phyloP scores from a whole-genome alignment of 2,113 vertebrate genomes.

The Ameiurus melas region DNA sequence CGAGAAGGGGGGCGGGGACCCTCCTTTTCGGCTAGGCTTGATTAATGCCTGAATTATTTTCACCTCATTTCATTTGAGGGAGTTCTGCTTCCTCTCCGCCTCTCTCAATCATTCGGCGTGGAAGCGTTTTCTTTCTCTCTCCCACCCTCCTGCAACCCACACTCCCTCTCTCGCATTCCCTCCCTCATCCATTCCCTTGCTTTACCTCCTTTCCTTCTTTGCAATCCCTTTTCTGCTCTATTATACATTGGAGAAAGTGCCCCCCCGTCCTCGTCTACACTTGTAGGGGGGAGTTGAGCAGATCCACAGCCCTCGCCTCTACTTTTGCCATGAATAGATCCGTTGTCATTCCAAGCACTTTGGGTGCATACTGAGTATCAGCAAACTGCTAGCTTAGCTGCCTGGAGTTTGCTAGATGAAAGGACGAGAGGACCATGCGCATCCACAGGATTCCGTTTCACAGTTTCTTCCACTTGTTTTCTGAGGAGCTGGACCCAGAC shows the following conservation, averaged over 20 bases:
- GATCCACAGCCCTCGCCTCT: constrained; percentile 73
- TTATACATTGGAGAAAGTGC: constrained; percentile 53
- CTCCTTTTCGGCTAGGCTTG: constrained; percentile 77
- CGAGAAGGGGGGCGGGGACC: constrained; percentile 49
- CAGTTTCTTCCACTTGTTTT: constrained; percentile 58
- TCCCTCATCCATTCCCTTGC: constrained; percentile 50
- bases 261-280: constrained; percentile 48
- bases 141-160: constrained; percentile 37
- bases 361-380: constrained; percentile 75
- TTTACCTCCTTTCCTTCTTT: constrained; percentile 47
- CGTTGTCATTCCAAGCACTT: constrained; percentile 76
- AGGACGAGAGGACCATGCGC: constrained; percentile 58
- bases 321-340: constrained; percentile 77
- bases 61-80: constrained; percentile 84
- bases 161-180: constrained; percentile 28
- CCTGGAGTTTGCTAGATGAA: constrained; percentile 60
- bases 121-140: constrained; percentile 57
- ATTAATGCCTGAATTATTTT: constrained; percentile 85
- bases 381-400: constrained; percentile 68
- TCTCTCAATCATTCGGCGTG: constrained; percentile 79
- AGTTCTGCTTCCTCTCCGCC: constrained; percentile 80
- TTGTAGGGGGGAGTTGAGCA: constrained; percentile 64
- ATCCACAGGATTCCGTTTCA: constrained; percentile 51
- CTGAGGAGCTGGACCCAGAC: constrained; percentile 56
- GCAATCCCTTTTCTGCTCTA: constrained; percentile 49